Conservation (phyloP, 2,888 invertebrate species). For the Germaria angustata region DNA sequence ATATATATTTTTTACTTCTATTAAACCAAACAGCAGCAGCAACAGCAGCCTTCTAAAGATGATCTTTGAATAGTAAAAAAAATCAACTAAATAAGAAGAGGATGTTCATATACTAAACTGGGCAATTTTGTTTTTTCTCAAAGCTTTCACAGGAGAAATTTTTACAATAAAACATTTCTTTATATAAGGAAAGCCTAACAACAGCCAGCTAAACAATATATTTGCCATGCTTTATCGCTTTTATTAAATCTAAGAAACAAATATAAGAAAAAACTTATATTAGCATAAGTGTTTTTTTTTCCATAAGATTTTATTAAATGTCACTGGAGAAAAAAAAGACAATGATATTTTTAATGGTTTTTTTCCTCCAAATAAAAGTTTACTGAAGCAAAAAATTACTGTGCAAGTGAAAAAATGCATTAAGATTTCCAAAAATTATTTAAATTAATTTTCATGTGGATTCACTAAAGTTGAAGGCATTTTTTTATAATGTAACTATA, state of each 20-base stretch:
- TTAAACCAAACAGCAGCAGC: conserved; percentile 35
- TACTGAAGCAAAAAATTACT: conserved; percentile 54
- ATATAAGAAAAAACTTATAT: conserved; percentile 9
- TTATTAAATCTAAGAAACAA: conserved; percentile 54
- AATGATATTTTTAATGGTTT: background rate
- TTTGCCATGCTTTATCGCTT: conserved; percentile 60
- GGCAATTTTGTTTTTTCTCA: background rate
- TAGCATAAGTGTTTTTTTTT: conserved; percentile 37
- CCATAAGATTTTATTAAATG: conserved; percentile 17
- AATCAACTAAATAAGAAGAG: conserved; percentile 36
- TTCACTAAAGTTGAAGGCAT: background rate
- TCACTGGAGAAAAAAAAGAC: conserved; percentile 22
- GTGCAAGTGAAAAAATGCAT: conserved; percentile 25
- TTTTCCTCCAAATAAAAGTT: background rate
- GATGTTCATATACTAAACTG: conserved; percentile 37
- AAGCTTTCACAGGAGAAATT: conserved; percentile 66
- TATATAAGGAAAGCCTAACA: conserved; percentile 20
- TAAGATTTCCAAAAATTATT: conserved; percentile 55
- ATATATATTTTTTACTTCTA: background rate
- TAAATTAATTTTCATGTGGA: conserved; percentile 60
- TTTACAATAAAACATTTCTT: conserved; percentile 21
- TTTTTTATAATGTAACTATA: background rate
- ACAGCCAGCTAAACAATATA: conserved; percentile 43
- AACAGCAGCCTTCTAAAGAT: conserved; percentile 53
- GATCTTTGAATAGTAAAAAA: conserved; percentile 36